Conservation (phyloP, 2,797 vertebrate genomes). For the Chaenodraco wilsoni region DNA sequence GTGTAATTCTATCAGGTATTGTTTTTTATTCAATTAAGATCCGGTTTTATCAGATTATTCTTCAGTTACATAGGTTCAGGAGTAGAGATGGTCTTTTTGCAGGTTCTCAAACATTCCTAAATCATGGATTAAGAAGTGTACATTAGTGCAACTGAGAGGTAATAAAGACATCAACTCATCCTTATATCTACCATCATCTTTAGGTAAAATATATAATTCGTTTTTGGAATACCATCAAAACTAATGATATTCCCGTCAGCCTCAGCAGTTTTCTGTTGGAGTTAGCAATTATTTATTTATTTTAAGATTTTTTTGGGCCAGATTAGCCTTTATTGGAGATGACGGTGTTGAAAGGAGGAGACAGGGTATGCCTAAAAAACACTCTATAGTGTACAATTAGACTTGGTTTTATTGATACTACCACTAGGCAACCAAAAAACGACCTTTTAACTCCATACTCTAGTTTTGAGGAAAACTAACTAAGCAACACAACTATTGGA, state of each 20-base stretch:
- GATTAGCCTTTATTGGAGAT: too few species aligned
- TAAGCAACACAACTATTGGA: not conserved
- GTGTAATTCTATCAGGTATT: too few species aligned
- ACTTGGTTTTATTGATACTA: not conserved
- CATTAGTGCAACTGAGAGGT: not conserved
- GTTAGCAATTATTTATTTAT: not conserved
- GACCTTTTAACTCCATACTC: not conserved
- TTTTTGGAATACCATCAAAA: not conserved
- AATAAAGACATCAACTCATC: not conserved
- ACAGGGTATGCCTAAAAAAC: too few species aligned
- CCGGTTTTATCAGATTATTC: slow-evolving; percentile 15
- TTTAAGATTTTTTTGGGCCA: too few species aligned
- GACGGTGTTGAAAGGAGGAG: too few species aligned
- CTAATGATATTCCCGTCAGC: not conserved
- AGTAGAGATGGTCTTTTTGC: not conserved
- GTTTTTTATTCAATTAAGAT: not conserved
- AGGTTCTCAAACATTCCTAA: slow-evolving; percentile 3
- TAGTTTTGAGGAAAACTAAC: not conserved
- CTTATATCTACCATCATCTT: too few species aligned
- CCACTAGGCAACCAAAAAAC: not conserved
- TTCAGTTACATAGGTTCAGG: not conserved
- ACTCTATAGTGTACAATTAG: not conserved
- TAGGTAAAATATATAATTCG: too few species aligned
- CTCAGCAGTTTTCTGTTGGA: too few species aligned
- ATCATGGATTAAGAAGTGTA: not conserved